These are phyloP conservation scores for Iguana delicatissima DNA, from an alignment of 2,797 vertebrate species.

Conservation along the genomic window DNA sequence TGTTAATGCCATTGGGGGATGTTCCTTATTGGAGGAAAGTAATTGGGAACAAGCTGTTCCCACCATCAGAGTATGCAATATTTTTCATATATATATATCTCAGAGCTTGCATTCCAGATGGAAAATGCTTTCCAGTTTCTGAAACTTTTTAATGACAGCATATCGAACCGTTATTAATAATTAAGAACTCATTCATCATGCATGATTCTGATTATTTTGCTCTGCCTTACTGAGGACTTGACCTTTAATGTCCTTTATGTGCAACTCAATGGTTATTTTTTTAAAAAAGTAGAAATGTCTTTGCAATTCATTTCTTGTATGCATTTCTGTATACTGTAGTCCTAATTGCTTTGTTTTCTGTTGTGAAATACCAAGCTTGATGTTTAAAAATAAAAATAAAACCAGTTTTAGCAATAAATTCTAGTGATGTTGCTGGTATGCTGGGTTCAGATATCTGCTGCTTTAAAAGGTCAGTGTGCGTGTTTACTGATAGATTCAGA, in stretches of 20 bases:
- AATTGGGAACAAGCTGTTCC: constrained; percentile 7
- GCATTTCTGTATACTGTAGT: not conserved
- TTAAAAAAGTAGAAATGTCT: not conserved
- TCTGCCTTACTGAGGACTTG: constrained; percentile 17
- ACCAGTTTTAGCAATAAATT: constrained; percentile 12
- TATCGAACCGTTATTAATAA: constrained; percentile 55
- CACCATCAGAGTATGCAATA: constrained; percentile 31
- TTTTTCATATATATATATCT: not conserved
- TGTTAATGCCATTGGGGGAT: constrained; percentile 6
- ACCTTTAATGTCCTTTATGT: constrained; percentile 35
- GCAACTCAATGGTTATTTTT: not conserved
- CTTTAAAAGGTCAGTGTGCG: constrained; percentile 39
- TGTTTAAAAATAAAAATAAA: constrained; percentile 5
- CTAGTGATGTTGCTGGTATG: not conserved
- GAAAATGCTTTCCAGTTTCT: constrained; percentile 42
- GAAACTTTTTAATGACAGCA: constrained; percentile 43
- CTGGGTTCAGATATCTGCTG: constrained; percentile 6
- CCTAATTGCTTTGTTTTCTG: constrained; percentile 11
- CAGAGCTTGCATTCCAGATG: constrained; percentile 39
- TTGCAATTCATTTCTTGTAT: not conserved
- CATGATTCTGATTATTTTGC: constrained; percentile 48
- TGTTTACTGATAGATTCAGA: constrained; percentile 38
- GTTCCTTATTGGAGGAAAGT: constrained; percentile 15
- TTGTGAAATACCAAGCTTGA: constrained; percentile 21
- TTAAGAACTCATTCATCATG: constrained; percentile 48